phyloP scores from a whole-genome alignment of 2,888 invertebrate species.

The Automeris io region DNA sequence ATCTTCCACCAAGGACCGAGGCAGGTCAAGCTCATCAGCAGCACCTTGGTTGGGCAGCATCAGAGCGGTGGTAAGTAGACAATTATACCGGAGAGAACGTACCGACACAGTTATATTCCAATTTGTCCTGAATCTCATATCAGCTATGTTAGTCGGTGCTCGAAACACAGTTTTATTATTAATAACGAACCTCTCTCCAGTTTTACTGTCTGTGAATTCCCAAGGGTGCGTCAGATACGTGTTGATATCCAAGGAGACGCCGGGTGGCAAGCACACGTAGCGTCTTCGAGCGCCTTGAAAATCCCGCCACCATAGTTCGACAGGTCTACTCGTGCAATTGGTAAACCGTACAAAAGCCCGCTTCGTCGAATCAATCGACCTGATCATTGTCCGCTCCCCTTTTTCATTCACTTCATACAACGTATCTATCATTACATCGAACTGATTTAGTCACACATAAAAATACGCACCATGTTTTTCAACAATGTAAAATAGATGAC shows the following conservation, averaged over 20 bases:
- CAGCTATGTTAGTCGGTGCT: constrained; percentile 47
- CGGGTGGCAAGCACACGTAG: constrained; percentile 77
- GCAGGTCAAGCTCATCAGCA: constrained; percentile 55
- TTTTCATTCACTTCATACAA: constrained; percentile 50
- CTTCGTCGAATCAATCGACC: constrained; percentile 41
- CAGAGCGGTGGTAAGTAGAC: constrained; percentile 61
- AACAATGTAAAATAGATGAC: too few species aligned
- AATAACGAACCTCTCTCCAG: constrained; percentile 80
- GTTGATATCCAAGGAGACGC: constrained; percentile 79
- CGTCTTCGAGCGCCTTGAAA: constrained; percentile 79
- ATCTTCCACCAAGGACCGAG: constrained; percentile 51
- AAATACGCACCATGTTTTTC: background rate
- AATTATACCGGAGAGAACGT: constrained; percentile 60
- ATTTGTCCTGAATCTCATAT: constrained; percentile 46
- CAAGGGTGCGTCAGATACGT: constrained; percentile 90
- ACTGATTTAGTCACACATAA: background rate
- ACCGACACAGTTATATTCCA: constrained; percentile 74
- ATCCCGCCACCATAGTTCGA: constrained; percentile 87
- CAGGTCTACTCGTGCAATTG: constrained; percentile 48
- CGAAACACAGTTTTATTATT: constrained; percentile 68
- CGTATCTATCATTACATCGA: constrained; percentile 7
- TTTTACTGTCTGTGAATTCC: constrained; percentile 85
- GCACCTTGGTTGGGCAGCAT: constrained; percentile 36
- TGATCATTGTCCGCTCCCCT: constrained; percentile 44
- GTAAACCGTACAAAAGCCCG: constrained; percentile 50